Evolutionary conservation across 2,888 invertebrate genomes (phyloP).

Genomic region (Scaptomyza caliginosa): DNA sequence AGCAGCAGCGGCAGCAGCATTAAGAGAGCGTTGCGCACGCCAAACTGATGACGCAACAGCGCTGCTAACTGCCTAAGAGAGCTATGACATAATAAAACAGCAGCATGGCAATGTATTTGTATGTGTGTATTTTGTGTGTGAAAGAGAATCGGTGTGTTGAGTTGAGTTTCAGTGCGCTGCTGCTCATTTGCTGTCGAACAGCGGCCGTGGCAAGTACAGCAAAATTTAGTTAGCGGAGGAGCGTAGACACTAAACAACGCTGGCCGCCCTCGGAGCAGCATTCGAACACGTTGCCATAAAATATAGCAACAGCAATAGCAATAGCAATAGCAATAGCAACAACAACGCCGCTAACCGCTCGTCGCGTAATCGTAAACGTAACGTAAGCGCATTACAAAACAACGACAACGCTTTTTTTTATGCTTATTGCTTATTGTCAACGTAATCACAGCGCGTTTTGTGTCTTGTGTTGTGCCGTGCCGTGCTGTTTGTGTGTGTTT

Average conservation of each 20-base stretch:
- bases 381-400: constrained; percentile 76
- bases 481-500: too few species aligned
- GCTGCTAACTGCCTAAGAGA: constrained; percentile 50
- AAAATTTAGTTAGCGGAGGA: constrained; percentile 44
- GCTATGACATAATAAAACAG: constrained; percentile 63
- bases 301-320: constrained; percentile 9
- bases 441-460: constrained; percentile 46
- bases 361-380: constrained; percentile 63
- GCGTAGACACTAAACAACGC: constrained; percentile 32
- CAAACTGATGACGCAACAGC: constrained; percentile 65
- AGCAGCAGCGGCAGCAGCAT: not conserved
- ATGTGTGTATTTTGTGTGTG: too few species aligned
- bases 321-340: not conserved
- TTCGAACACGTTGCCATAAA: constrained; percentile 53
- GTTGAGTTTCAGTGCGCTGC: constrained; percentile 5
- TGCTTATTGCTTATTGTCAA: constrained; percentile 41
- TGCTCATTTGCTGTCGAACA: constrained; percentile 76
- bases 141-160: constrained; percentile 1
- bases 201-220: constrained; percentile 75
- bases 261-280: constrained; percentile 39
- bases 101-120: too few species aligned
- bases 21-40: constrained; percentile 41
- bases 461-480: too few species aligned
- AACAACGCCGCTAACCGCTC: constrained; percentile 19
- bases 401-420: constrained; percentile 43